Evolutionary conservation across 2,888 invertebrate genomes (phyloP).

Genomic region (Stenodera caucasica): DNA sequence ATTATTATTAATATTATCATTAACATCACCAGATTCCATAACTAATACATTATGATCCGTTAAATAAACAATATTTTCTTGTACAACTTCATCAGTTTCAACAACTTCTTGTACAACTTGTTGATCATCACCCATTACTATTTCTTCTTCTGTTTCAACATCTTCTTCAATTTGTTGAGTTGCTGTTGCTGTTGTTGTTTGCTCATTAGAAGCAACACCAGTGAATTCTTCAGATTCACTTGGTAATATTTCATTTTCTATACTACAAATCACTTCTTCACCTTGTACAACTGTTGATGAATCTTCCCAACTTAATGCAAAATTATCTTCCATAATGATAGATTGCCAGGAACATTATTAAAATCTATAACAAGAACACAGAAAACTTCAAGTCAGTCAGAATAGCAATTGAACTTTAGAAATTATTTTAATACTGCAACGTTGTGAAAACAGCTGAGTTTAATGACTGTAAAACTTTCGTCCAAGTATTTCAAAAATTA

Average conservation of each 20-base stretch:
- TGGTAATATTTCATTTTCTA: conserved; percentile 56
- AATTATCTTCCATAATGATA: conserved; percentile 50
- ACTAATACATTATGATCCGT: conserved; percentile 52
- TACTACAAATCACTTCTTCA: conserved; percentile 61
- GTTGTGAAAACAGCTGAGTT: too few species aligned
- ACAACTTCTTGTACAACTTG: conserved; percentile 22
- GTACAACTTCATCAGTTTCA: conserved; percentile 22
- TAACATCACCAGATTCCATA: conserved; percentile 42
- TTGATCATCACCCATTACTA: conserved; percentile 32
- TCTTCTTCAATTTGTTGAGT: conserved; percentile 52
- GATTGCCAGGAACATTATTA: conserved; percentile 13
- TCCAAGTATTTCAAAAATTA: too few species aligned
- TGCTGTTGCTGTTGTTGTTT: conserved; percentile 39
- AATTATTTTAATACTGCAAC: too few species aligned
- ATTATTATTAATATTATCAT: neutral
- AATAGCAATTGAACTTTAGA: too few species aligned
- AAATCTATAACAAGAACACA: conserved; percentile 10
- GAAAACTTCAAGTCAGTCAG: too few species aligned
- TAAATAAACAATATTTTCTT: conserved; percentile 51
- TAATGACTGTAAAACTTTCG: too few species aligned
- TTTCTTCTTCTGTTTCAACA: conserved; percentile 33
- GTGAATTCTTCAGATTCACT: conserved; percentile 50
- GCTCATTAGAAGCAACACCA: conserved; percentile 47
- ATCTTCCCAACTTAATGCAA: conserved; percentile 54
- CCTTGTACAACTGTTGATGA: conserved; percentile 52